Base-by-base conservation (phyloP, 2,113 vertebrate species). In the Sinocyclocheilus rhinocerous region DNA sequence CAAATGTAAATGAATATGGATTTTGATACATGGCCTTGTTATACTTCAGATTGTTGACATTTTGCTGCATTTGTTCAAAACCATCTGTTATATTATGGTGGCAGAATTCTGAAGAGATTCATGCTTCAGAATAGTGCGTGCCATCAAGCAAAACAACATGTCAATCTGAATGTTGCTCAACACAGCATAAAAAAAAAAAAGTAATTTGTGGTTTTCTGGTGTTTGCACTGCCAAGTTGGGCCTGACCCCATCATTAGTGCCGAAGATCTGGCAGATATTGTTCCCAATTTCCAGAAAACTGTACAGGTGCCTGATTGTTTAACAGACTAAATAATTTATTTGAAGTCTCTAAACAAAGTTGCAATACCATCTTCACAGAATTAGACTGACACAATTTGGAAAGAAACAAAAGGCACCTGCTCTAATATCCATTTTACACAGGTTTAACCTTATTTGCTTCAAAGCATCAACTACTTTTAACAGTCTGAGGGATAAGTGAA, bases 221-320 rank as follows among this genome's bases (percentile, higher is more conserved):
- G 36, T 80, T 24, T 67, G 39, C 61, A 48, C 80, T 82, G 80
- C 80, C 80, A 82, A 82, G 63, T 22, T 52, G 63, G 57, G 59
- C 78, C 36, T 15, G 78, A 81, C 59, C 78, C 78, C 78, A 81
- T 81, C 78, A 65, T 61, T 81, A 81, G 22, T 63, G 78, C 78
- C 78, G 45, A 63, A 81, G 57, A 65, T 39, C 36, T 81, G 78
- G 36, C 22, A 63, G 78, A 81, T 39, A 65, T 11, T 24, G 57
- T 24, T 80, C 57, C 18, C 55, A 42, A 36, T 80, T 81, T 63
- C 36, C 36, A 81, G 57, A 81, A 59, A 81, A 81, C 78, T 65
- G 20, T 63, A 65, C 78, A 81, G 78, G 10, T 65, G 57, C 78
- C 55, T 24, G n/a, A 45, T 24, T 63, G 57, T 65, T 81, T 81